phyloP scores from a whole-genome alignment of 2,888 invertebrate species.

The Anoncus sp. region DNA sequence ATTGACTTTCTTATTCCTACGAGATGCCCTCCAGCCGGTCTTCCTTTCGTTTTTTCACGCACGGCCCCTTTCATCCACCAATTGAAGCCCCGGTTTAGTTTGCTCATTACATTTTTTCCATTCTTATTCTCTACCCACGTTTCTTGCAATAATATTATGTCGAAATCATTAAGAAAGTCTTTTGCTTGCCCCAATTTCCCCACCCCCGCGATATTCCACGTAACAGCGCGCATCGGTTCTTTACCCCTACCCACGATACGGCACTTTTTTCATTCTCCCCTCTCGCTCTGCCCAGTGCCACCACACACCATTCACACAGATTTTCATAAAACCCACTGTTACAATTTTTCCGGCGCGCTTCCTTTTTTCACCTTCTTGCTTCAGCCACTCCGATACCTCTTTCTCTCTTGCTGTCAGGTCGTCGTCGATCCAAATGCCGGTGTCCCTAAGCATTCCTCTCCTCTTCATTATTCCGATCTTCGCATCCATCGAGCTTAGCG shows the following conservation, averaged over 20 bases:
- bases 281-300: slow-evolving; percentile 38
- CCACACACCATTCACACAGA: slow-evolving; percentile 1
- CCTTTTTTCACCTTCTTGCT: neutral
- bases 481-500: slow-evolving; percentile 1
- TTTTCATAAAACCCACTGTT: slow-evolving; percentile 13
- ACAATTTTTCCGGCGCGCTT: slow-evolving; percentile 13
- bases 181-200: slow-evolving; percentile 4
- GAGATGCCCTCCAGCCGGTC: neutral
- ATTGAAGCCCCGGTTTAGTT: slow-evolving; percentile 1
- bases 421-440: slow-evolving; percentile 18
- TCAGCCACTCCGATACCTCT: slow-evolving; percentile 32
- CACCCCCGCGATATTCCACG: slow-evolving; percentile 43
- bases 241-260: neutral
- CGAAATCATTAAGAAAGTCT: slow-evolving; percentile 10
- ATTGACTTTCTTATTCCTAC: neutral
- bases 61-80: slow-evolving; percentile 12
- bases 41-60: neutral
- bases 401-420: slow-evolving; percentile 40
- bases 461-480: slow-evolving; percentile 23
- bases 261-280: slow-evolving; percentile 7
- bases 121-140: slow-evolving; percentile 35
- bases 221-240: neutral
- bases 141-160: slow-evolving; percentile 49
- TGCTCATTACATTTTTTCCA: neutral
- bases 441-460: neutral